phyloP scores from a whole-genome alignment of 2,888 invertebrate genomes.

The Lithodes maja region DNA sequence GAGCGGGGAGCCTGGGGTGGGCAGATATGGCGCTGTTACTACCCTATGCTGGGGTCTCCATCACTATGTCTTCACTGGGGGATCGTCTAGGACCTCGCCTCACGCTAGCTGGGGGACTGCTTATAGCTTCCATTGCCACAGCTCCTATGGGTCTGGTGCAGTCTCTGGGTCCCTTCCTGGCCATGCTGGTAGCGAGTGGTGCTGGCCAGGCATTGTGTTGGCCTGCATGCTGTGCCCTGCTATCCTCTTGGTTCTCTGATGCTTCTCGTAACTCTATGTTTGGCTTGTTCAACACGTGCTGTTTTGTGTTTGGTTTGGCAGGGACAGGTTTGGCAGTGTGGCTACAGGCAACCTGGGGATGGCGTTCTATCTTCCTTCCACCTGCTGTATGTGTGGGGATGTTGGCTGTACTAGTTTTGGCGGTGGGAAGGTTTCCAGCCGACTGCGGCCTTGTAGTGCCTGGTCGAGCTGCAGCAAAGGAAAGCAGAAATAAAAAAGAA shows the following conservation, averaged over 20 bases:
- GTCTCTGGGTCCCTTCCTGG: conserved; percentile 73
- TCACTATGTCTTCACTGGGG: conserved; percentile 75
- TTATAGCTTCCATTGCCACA: conserved; percentile 75
- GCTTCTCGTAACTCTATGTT: conserved; percentile 74
- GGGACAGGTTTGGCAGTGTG: conserved; percentile 76
- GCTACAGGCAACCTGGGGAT: conserved; percentile 74
- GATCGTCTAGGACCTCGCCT: conserved; percentile 75
- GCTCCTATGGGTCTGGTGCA: conserved; percentile 75
- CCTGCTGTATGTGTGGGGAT: conserved; percentile 74
- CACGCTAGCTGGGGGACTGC: conserved; percentile 75
- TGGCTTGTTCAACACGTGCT: conserved; percentile 76
- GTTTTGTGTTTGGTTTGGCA: conserved; percentile 76
- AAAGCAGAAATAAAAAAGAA: not conserved
- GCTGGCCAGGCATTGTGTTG: conserved; percentile 76
- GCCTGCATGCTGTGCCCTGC: conserved; percentile 76
- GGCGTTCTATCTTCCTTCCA: conserved; percentile 75
- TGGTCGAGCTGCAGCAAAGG: conserved; percentile 72
- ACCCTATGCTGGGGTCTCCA: conserved; percentile 76
- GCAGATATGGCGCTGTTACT: conserved; percentile 76
- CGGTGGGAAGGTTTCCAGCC: conserved; percentile 73
- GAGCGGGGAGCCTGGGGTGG: conserved; percentile 75
- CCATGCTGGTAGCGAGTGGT: conserved; percentile 75
- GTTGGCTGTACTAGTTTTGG: conserved; percentile 73
- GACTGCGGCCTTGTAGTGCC: conserved; percentile 73
- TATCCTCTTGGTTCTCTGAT: conserved; percentile 76